Percentiles rank a stretch among this genome's conserved stretches.
Conservation (phyloP, 2,113 vertebrate species). For the Brienomyrus longianalis region DNA sequence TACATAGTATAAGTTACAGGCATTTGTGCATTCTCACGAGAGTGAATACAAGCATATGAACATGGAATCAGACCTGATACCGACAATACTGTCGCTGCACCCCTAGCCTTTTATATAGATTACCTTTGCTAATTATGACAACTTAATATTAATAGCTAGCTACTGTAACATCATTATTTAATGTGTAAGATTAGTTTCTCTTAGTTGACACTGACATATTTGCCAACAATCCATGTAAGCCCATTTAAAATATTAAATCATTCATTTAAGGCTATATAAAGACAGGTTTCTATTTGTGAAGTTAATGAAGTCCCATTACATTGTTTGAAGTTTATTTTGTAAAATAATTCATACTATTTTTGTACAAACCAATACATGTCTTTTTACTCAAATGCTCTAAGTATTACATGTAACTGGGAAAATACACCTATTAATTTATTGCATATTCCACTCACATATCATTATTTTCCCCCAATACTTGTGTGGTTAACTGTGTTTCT, state of each 20-base stretch:
- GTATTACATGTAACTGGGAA: background rate
- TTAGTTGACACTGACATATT: background rate
- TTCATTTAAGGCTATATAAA: background rate
- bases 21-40: background rate
- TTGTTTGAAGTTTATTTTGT: background rate
- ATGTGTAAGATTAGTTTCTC: background rate
- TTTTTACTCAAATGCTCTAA: background rate
- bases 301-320: background rate
- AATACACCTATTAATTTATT: background rate
- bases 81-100: background rate
- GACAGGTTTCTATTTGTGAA: background rate
- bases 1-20: background rate
- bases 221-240: background rate
- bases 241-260: background rate
- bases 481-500: background rate
- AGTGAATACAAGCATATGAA: background rate
- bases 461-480: background rate
- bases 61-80: background rate
- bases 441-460: background rate
- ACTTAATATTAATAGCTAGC: background rate
- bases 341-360: background rate
- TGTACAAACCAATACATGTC: background rate
- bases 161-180: too few relatives aligned
- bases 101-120: background rate
- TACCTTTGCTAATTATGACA: background rate